A percentile compares a stretch with the other conserved stretches of the same genome.
phyloP scores from a whole-genome alignment of 2,888 invertebrate species.

The Ceraclea dissimilis region DNA sequence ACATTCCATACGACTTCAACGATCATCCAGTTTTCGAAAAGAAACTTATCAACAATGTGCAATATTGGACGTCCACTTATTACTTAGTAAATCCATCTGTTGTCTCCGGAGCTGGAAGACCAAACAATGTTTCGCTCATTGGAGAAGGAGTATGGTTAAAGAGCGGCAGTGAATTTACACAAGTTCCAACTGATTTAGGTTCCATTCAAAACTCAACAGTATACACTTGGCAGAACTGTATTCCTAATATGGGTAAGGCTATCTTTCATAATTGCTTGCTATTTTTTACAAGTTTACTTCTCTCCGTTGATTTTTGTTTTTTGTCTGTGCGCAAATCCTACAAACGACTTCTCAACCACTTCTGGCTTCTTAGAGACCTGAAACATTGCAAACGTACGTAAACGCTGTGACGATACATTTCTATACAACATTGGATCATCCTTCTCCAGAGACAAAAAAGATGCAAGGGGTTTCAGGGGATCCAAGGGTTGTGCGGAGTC shows the following conservation, averaged over 20 bases:
- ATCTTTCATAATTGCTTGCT: no score
- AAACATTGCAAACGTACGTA: no score
- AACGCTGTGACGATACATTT: no score
- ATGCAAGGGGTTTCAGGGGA: no score
- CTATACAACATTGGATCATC: no score
- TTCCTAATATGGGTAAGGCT: conserved; percentile 22
- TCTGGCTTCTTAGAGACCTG: no score
- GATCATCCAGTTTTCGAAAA: conserved; percentile 20
- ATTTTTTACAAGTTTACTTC: no score
- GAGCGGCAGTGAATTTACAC: conserved; percentile 15
- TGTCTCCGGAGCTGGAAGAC: conserved; percentile 15
- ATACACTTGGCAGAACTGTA: conserved; percentile 24
- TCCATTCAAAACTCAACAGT: conserved; percentile 15
- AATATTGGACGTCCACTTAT: conserved; percentile 23
- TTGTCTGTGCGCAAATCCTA: no score
- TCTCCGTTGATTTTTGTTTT: no score
- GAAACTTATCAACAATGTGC: conserved; percentile 15
- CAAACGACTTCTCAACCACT: no score
- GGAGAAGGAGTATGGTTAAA: conserved; percentile 24
- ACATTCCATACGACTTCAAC: conserved; percentile 22
- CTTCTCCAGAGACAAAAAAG: no score
- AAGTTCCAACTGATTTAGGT: conserved; percentile 21
- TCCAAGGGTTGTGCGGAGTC: no score
- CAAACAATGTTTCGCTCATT: conserved; percentile 6
- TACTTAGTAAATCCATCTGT: conserved; percentile 20